Percentiles rank a stretch among this genome's conserved stretches.
Evolutionary conservation across 1,140 invertebrate species (phyloP).

Genomic region (Drosophila orosa): DNA sequence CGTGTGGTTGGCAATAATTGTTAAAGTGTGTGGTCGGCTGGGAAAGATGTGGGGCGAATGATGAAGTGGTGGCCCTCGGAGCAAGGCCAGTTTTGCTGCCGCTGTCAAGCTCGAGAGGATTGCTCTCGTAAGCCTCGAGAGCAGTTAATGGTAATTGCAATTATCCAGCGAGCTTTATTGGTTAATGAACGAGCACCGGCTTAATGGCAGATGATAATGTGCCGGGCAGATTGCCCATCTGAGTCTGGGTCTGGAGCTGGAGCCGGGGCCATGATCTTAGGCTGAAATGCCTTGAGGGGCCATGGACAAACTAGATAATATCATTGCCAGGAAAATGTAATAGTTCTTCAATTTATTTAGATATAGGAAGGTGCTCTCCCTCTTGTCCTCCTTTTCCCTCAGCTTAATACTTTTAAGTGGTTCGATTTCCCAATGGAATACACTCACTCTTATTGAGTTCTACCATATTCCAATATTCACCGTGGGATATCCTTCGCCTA

Average conservation of each 20-base stretch:
- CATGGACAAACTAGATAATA: not conserved
- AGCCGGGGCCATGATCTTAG: slow-evolving; percentile 1
- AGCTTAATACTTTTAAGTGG: not conserved
- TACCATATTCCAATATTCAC: not conserved
- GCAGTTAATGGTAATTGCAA: slow-evolving; percentile 47
- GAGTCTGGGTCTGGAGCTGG: not conserved
- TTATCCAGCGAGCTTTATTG: slow-evolving; percentile 36
- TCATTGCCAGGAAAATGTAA: not conserved
- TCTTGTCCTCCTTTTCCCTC: not conserved
- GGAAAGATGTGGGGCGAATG: slow-evolving; percentile 41
- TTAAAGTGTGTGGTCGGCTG: slow-evolving; percentile 66
- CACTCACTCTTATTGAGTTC: not conserved
- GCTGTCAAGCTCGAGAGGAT: slow-evolving; percentile 41
- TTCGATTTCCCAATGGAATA: not conserved
- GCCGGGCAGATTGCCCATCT: slow-evolving; percentile 17
- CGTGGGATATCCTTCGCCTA: too few species aligned
- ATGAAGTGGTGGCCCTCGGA: slow-evolving; percentile 50
- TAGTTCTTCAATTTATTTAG: not conserved
- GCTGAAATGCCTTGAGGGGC: not conserved
- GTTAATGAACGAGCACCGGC: slow-evolving; percentile 41
- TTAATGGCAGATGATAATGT: slow-evolving; percentile 31
- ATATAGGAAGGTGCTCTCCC: not conserved
- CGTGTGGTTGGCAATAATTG: slow-evolving; percentile 77
- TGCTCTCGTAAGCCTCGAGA: slow-evolving; percentile 31
- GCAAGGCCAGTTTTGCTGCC: slow-evolving; percentile 20